Conservation (phyloP, 2,797 vertebrate species). For the Poeciliopsis turneri region DNA sequence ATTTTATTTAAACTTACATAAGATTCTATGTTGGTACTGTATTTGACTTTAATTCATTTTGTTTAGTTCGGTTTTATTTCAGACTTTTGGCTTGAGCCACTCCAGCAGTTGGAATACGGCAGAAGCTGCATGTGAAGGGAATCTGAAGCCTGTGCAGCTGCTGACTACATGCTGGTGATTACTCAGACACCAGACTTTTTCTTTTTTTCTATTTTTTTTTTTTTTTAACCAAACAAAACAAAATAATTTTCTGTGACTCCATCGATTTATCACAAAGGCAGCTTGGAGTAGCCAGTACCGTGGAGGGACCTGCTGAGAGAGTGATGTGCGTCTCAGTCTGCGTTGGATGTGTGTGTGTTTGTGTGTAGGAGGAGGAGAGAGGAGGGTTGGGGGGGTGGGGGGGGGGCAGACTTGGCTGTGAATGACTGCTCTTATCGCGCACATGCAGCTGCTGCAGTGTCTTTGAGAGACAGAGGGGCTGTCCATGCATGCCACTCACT, state of each 20-base stretch:
- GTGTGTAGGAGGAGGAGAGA: slow-evolving; percentile 62
- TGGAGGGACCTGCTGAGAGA: slow-evolving; percentile 52
- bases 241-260: slow-evolving; percentile 44
- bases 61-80: background rate
- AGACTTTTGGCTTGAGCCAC: background rate
- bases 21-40: background rate
- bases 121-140: background rate
- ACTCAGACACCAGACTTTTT: background rate
- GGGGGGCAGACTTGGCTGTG: slow-evolving; percentile 62
- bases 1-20: background rate
- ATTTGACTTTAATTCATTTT: background rate
- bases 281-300: slow-evolving; percentile 54
- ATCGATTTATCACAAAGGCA: slow-evolving; percentile 60
- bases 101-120: background rate
- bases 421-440: slow-evolving; percentile 82
- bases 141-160: background rate
- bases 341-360: slow-evolving; percentile 37
- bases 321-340: slow-evolving; percentile 36
- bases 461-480: slow-evolving; percentile 77
- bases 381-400: background rate
- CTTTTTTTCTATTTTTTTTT: background rate
- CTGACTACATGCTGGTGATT: background rate
- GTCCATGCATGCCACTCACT: slow-evolving; percentile 77
- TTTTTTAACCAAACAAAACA: slow-evolving; percentile 12
- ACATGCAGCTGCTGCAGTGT: slow-evolving; percentile 82